Base-by-base conservation (phyloP, 2,888 invertebrate genomes). In the Linhomoeus sp. region DNA sequence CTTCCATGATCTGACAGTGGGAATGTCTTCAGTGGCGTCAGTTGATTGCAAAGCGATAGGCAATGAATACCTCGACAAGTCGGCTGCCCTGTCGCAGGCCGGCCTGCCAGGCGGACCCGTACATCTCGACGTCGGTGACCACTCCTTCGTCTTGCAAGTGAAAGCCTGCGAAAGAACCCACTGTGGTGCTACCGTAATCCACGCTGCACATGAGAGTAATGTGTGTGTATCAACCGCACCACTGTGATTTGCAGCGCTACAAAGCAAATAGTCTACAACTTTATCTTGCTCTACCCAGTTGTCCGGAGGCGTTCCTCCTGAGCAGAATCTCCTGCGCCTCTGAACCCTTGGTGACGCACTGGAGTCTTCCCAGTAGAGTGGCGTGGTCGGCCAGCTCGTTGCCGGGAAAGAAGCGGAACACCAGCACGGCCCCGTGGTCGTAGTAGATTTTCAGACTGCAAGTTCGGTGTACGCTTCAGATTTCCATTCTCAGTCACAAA, bases 371-470 rank as follows among this genome's bases (percentile, higher is more conserved):
- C 60, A 82, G 76, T 49, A 88, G 77, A 58, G 33, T 23, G 20
- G 36, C 19, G 5, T 12, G 25, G 17, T 22, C 20, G n/a, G 25
- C 23, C 29, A 24, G n/a, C 26, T 25, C 15, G 20, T 5, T 22
- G 29, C 29, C 26, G 14, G 26, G 12, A 20, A 19, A 22, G 35
- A 20, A 22, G 9, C 12, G 19, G 14, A 22, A n/a, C 75, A 56
- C 80, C 76, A 87, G 76, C 66, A 85, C 84, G 69, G 90, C 90
- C 2, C 90, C 87, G 67, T 85, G 83, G 67, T 88, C 87, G 70
- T 86, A 84, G 70, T 83, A 90, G 50, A 87, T 69, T 50, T 82
- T 74, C 50, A 83, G 50, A 51, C 65, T 67, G 25, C 3, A 39
- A 22, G n/a, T 17, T n/a, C 15, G 9, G 19, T 17, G 7, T 12